Base-by-base conservation (phyloP, 1,140 invertebrate genomes). In the Zaprionus camerounensis region DNA sequence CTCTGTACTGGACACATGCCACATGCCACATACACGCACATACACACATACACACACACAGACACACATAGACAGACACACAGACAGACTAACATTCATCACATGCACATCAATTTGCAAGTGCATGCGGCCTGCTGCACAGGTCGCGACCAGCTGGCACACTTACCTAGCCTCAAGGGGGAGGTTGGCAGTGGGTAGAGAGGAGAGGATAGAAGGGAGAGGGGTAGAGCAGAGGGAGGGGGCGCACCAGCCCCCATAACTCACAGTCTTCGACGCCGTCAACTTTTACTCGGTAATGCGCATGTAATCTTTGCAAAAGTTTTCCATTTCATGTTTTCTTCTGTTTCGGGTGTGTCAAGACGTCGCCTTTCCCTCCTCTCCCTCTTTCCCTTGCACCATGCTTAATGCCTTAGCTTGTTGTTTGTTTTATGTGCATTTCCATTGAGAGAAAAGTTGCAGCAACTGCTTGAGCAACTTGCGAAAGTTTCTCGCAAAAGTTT, bases 291-390 rank as follows among this genome's bases (percentile, higher is more conserved):
- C 24, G 59, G 72, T 82, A 87, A 86, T 87, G 70, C 76, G 64
- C 80, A 59, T 88, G 83, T 83, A 86, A 86, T 87, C 77, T 87
- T 55, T 46, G 69, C 84, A 82, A 78, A 81, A 81, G 76, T 78
- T 83, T 78, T 58, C 56, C 58, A n/a, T 46, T 65, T 51, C 71
- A 41, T 62, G 28, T 66, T 71, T 73, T 68, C 15, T 59, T 44
- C n/a, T 22, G 51, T 38, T 58, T 58, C 41, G 55, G 63, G 36
- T 57, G 51, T 65, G 38, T 57, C 69, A 41, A 22, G 20, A 22
- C 1, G n/a, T 1, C 3, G 3, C 7, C 17, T 24, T 7, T 9
- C 26, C 20, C 17, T 26, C 17, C 5, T 9, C 0, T 11, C 31
- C 9, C 6, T 31, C 12, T 3, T 20, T 20, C 9, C 31, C 9